phyloP scores from a whole-genome alignment of 2,888 invertebrate genomes.

The Leucania comma region DNA sequence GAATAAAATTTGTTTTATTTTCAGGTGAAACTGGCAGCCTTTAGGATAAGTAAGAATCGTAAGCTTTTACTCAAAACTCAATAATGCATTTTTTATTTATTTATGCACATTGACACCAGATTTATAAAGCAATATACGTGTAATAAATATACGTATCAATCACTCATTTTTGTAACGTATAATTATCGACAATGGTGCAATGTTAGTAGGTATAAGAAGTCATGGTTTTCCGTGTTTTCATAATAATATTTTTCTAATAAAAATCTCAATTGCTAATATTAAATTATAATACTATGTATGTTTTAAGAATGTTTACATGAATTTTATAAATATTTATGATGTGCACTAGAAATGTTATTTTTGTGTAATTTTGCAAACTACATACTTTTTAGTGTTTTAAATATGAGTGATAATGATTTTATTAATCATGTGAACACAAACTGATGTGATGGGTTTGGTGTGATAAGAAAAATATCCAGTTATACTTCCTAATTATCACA shows the following conservation, averaged over 20 bases:
- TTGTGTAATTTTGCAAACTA: conserved; percentile 35
- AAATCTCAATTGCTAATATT: conserved; percentile 37
- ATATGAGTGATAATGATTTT: conserved; percentile 10
- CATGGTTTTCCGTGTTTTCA: conserved; percentile 48
- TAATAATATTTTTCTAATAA: conserved; percentile 49
- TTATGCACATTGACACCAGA: conserved; percentile 29
- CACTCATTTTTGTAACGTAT: conserved; percentile 26
- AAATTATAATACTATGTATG: conserved; percentile 25
- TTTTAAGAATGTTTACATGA: conserved; percentile 63
- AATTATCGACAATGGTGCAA: conserved; percentile 38
- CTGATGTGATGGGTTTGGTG: conserved; percentile 1
- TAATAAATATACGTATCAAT: neutral
- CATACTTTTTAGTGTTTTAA: conserved; percentile 26
- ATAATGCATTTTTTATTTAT: conserved; percentile 53
- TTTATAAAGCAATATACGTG: conserved; percentile 2
- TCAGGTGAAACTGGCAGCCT: conserved; percentile 45
- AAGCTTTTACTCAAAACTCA: conserved; percentile 52
- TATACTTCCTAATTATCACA: conserved; percentile 11
- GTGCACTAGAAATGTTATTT: conserved; percentile 45
- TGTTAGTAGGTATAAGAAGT: conserved; percentile 22
- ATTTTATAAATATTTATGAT: conserved; percentile 66
- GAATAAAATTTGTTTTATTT: conserved; percentile 31
- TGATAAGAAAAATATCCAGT: neutral
- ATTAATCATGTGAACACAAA: conserved; percentile 10
- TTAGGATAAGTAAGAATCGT: conserved; percentile 45